These are phyloP conservation scores for Asarcornis scutulata DNA, from an alignment of 2,113 vertebrate species.

Conservation along the genomic window DNA sequence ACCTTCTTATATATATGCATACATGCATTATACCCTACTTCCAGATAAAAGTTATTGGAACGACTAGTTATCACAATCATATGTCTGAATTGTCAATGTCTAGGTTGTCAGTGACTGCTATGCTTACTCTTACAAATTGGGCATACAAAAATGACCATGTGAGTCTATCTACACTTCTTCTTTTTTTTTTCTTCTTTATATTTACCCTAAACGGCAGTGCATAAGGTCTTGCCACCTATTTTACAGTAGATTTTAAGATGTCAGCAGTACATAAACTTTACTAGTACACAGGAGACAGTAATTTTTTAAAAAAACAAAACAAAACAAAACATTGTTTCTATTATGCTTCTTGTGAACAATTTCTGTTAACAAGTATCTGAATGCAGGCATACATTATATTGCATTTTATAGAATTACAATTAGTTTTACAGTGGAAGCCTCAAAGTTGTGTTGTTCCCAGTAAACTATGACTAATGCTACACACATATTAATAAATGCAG, in stretches of 20 bases:
- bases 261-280: neutral
- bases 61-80: neutral
- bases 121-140: neutral
- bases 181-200: neutral
- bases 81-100: neutral
- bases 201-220: neutral
- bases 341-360: neutral
- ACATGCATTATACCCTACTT: neutral
- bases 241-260: neutral
- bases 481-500: neutral
- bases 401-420: neutral
- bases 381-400: neutral
- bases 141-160: neutral
- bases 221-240: neutral
- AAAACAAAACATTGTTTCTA: neutral
- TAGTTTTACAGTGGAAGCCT: neutral
- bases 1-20: neutral
- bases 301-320: no score
- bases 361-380: neutral
- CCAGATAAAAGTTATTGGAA: accelerated
- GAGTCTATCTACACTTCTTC: neutral
- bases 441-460: neutral
- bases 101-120: neutral
- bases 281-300: neutral
- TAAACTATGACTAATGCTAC: neutral